Evolutionary conservation across 2,888 invertebrate genomes (phyloP).

Genomic region (Poecilobothrus nobilitatus): DNA sequence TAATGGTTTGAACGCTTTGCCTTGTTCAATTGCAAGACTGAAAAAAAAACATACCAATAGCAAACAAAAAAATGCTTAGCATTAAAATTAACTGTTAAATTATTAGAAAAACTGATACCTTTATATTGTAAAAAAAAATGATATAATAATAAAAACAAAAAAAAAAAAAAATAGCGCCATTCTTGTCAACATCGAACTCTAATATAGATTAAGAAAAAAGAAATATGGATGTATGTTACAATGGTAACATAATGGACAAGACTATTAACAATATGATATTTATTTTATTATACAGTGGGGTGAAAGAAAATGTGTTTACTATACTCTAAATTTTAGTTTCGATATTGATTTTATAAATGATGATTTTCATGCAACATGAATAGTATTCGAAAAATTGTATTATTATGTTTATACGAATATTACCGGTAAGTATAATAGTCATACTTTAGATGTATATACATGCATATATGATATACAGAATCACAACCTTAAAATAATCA

Average conservation of each 20-base stretch:
- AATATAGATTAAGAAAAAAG: not conserved
- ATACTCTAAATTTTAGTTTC: no score
- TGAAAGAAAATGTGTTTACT: no score
- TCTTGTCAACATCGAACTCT: not conserved
- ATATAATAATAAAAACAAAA: not conserved
- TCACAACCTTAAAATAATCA: no score
- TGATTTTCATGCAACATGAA: no score
- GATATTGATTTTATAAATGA: no score
- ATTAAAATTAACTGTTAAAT: slow-evolving; percentile 6
- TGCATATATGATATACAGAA: no score
- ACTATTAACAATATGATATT: not conserved
- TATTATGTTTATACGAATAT: no score
- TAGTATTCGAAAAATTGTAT: no score
- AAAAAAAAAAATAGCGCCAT: not conserved
- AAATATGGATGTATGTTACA: not conserved
- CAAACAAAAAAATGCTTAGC: not conserved
- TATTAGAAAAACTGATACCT: not conserved
- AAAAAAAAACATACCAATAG: not conserved
- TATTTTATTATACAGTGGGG: no score
- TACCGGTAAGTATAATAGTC: no score
- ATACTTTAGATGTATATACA: no score
- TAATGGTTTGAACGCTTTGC: not conserved
- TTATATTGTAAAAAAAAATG: not conserved
- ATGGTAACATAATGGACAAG: not conserved
- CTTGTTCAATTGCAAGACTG: not conserved